Conservation (phyloP, 2,113 vertebrate genomes). For the Ptilorrhoa leucosticta region DNA sequence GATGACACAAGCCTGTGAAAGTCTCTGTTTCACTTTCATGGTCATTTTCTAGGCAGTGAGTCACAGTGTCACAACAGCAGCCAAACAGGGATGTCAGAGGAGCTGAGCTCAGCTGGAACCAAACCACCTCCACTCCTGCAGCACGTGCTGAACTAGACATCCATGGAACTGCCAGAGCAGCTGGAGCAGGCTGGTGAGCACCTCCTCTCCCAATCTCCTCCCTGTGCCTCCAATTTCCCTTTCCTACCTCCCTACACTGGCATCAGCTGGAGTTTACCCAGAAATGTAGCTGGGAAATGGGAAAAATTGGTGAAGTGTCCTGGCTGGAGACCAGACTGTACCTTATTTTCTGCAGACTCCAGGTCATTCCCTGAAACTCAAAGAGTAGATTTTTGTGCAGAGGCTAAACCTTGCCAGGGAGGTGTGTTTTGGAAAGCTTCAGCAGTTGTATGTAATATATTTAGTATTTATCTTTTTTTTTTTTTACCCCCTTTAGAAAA, state of each 20-base stretch:
- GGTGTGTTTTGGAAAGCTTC: background rate
- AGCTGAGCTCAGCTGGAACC: background rate
- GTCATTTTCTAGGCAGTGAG: background rate
- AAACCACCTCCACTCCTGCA: background rate
- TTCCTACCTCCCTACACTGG: background rate
- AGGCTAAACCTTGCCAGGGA: background rate
- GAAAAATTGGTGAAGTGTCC: background rate
- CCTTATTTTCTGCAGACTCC: background rate
- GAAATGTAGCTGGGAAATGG: background rate
- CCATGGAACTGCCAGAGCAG: background rate
- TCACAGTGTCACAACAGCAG: no score
- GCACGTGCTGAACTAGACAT: accelerated
- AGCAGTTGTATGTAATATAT: background rate
- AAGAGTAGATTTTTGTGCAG: background rate
- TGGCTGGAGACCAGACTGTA: background rate
- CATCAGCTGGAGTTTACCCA: background rate
- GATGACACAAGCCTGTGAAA: background rate
- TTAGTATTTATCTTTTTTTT: background rate
- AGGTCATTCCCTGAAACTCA: background rate
- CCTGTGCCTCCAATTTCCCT: background rate
- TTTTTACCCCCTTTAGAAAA: background rate
- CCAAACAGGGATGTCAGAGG: background rate
- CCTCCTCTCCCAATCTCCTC: accelerated
- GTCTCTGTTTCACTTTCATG: background rate
- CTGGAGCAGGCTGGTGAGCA: background rate